Conservation (phyloP, 2,797 vertebrate species). For the Pelobates cultripes region DNA sequence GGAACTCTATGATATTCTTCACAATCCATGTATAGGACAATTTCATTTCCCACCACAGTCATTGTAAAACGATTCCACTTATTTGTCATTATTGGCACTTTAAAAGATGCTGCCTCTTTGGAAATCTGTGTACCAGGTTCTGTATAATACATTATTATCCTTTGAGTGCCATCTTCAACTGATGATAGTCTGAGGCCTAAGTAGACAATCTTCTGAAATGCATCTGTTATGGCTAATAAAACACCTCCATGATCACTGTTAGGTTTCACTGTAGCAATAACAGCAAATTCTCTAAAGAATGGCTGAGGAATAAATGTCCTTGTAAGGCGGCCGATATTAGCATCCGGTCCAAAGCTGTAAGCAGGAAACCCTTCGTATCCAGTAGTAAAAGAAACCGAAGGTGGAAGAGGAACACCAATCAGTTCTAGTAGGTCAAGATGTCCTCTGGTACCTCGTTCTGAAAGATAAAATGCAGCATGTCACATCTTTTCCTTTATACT, state of each 20-base stretch:
- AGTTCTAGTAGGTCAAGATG: constrained; percentile 89
- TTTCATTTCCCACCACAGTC: constrained; percentile 78
- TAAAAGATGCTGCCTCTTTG: constrained; percentile 85
- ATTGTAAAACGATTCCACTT: constrained; percentile 87
- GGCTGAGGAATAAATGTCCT: constrained; percentile 83
- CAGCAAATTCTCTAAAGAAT: constrained; percentile 85
- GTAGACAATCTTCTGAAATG: constrained; percentile 87
- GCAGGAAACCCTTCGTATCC: constrained; percentile 93
- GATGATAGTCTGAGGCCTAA: constrained; percentile 84
- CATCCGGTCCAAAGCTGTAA: constrained; percentile 86
- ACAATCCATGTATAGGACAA: constrained; percentile 88
- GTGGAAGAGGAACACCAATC: constrained; percentile 91
- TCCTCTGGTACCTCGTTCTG: constrained; percentile 76
- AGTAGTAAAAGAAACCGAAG: constrained; percentile 88
- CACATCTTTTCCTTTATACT: background rate
- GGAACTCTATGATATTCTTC: constrained; percentile 83
- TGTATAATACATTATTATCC: constrained; percentile 87
- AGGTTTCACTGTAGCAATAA: constrained; percentile 82
- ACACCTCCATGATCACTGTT: constrained; percentile 79
- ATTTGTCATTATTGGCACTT: constrained; percentile 86
- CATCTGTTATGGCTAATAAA: constrained; percentile 90
- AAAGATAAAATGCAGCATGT: constrained; percentile 14
- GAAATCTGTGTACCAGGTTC: constrained; percentile 78
- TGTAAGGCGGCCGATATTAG: constrained; percentile 89
- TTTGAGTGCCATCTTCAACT: constrained; percentile 85